Conservation (phyloP, 2,113 vertebrate genomes). For the Myrmophylax atrothorax region DNA sequence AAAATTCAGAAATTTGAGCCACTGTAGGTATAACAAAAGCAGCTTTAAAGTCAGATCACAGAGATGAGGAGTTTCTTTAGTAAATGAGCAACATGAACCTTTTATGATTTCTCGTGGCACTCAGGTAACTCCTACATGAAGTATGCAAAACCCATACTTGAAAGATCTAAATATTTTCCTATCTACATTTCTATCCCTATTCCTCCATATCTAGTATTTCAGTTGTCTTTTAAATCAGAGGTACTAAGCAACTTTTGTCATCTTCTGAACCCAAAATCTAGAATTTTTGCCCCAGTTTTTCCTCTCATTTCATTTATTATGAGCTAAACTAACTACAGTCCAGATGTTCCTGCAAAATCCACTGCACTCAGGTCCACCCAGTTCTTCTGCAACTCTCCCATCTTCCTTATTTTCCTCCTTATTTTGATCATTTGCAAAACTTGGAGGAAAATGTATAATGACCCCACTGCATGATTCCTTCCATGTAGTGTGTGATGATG, state of each 20-base stretch:
- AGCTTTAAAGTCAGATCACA: neutral
- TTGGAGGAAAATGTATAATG: neutral
- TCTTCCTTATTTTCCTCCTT: neutral
- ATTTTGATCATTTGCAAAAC: neutral
- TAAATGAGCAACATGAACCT: neutral
- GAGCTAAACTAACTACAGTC: neutral
- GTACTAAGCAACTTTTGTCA: neutral
- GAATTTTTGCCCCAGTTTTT: neutral
- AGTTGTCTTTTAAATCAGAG: neutral
- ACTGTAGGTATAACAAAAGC: neutral
- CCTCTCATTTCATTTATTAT: neutral
- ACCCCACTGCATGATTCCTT: neutral
- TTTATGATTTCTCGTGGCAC: neutral
- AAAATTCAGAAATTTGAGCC: neutral
- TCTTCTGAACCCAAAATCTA: neutral
- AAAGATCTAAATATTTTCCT: neutral
- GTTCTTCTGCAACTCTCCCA: neutral
- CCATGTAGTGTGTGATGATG: neutral
- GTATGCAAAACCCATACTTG: neutral
- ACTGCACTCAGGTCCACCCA: neutral
- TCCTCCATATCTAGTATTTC: neutral
- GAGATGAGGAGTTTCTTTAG: neutral
- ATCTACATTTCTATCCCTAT: neutral
- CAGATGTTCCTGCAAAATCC: neutral
- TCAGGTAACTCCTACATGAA: neutral